These are phyloP conservation scores for Zaprionus davidi DNA, from an alignment of 1,140 invertebrate genomes.

Conservation along the genomic window DNA sequence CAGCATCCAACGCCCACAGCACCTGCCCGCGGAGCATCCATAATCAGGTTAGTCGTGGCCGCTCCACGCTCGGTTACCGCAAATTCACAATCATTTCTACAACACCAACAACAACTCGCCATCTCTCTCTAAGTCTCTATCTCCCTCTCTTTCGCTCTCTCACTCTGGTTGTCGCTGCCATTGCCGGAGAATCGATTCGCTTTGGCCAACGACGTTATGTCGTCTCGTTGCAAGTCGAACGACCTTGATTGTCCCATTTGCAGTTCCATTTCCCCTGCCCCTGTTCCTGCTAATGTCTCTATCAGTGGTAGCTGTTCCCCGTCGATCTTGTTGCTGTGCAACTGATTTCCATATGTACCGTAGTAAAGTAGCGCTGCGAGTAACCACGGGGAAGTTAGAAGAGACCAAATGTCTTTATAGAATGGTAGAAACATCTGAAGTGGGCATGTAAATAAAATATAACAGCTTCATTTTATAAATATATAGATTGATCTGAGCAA, in stretches of 20 bases:
- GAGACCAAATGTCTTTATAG: neutral
- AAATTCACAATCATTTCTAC: slow-evolving; percentile 40
- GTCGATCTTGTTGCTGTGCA: slow-evolving; percentile 52
- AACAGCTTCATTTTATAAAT: no score
- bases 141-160: neutral
- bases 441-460: neutral
- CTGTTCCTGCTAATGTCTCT: slow-evolving; percentile 56
- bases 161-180: slow-evolving; percentile 9
- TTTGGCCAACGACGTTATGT: slow-evolving; percentile 63
- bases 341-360: slow-evolving; percentile 43
- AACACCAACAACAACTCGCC: slow-evolving; percentile 16
- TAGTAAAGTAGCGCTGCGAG: no score
- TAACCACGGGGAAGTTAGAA: neutral
- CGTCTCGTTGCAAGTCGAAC: slow-evolving; percentile 60
- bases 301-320: slow-evolving; percentile 47
- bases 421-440: neutral
- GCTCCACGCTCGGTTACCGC: slow-evolving; percentile 33
- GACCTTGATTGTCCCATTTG: slow-evolving; percentile 65
- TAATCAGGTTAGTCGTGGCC: slow-evolving; percentile 54
- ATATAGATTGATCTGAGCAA: no score
- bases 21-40: slow-evolving; percentile 33
- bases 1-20: slow-evolving; percentile 21
- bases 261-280: slow-evolving; percentile 4
- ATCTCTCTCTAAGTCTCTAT: slow-evolving; percentile 7
- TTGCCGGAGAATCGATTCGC: slow-evolving; percentile 66